These are phyloP conservation scores for Mesorhabditis sp. DNA, from an alignment of 2,888 invertebrate genomes.

Conservation along the genomic window DNA sequence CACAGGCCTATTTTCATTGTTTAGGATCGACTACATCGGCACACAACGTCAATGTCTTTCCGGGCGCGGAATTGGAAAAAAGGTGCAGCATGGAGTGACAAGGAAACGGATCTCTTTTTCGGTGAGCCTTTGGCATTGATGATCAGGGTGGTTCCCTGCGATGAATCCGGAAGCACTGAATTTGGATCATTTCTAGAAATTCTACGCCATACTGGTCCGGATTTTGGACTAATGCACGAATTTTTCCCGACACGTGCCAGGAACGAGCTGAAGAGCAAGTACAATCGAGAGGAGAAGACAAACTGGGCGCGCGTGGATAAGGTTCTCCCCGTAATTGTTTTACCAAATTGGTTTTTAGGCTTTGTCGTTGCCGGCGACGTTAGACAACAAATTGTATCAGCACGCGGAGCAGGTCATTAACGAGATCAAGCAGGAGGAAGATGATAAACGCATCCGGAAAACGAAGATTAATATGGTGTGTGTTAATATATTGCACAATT, in stretches of 20 bases:
- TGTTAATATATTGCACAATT: too few relatives aligned
- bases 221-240: conserved; percentile 54
- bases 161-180: background rate
- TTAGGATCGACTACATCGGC: conserved; percentile 37
- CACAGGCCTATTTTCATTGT: background rate
- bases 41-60: conserved; percentile 47
- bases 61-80: conserved; percentile 33
- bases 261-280: conserved; percentile 52
- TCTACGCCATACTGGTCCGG: conserved; percentile 47
- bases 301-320: conserved; percentile 36
- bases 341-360: conserved; percentile 8
- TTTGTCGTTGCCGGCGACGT: conserved; percentile 14
- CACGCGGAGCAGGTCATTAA: conserved; percentile 11
- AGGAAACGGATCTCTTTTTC: conserved; percentile 52
- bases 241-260: conserved; percentile 48
- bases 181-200: conserved; percentile 29
- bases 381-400: conserved; percentile 18
- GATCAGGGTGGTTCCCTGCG: background rate
- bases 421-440: conserved; percentile 14
- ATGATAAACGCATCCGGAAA: too few relatives aligned
- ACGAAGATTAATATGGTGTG: background rate
- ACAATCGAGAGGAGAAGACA: conserved; percentile 43
- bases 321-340: conserved; percentile 10
- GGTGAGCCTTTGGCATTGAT: conserved; percentile 17
- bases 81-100: conserved; percentile 35